phyloP scores from a whole-genome alignment of 1,140 invertebrate genomes.

The Leguminivora glycinivorella region DNA sequence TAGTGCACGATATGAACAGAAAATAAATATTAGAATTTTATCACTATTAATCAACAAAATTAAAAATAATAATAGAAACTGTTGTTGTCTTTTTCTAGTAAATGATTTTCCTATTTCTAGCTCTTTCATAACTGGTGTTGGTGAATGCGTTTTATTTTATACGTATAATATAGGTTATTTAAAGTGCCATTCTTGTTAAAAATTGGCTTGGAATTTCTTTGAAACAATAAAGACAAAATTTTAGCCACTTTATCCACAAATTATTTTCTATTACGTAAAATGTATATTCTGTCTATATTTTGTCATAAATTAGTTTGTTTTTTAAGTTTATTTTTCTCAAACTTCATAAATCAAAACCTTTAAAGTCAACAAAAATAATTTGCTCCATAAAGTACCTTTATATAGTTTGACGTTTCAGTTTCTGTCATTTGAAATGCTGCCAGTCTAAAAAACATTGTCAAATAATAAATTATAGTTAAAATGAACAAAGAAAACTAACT shows the following conservation, averaged over 20 bases:
- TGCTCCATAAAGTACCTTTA: neutral
- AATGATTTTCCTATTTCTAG: neutral
- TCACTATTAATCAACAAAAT: neutral
- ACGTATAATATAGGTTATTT: conserved; percentile 9
- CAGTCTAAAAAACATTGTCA: neutral
- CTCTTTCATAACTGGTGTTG: neutral
- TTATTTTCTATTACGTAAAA: neutral
- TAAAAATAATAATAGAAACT: neutral
- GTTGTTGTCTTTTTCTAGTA: neutral
- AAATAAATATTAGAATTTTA: neutral
- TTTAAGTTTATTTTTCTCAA: neutral
- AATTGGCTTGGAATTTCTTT: neutral
- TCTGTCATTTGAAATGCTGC: neutral
- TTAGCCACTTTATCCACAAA: neutral
- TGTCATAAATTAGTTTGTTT: neutral
- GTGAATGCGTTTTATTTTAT: neutral
- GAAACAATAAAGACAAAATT: neutral
- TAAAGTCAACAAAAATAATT: too few relatives aligned
- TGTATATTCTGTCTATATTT: neutral
- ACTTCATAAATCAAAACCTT: too few relatives aligned
- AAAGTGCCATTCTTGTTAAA: neutral
- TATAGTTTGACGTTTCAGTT: neutral
- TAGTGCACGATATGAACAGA: neutral
- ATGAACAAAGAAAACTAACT: conserved; percentile 23
- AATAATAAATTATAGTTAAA: neutral